These are phyloP conservation scores for Physocephala rufipes DNA, from an alignment of 2,888 invertebrate genomes.

Conservation along the genomic window DNA sequence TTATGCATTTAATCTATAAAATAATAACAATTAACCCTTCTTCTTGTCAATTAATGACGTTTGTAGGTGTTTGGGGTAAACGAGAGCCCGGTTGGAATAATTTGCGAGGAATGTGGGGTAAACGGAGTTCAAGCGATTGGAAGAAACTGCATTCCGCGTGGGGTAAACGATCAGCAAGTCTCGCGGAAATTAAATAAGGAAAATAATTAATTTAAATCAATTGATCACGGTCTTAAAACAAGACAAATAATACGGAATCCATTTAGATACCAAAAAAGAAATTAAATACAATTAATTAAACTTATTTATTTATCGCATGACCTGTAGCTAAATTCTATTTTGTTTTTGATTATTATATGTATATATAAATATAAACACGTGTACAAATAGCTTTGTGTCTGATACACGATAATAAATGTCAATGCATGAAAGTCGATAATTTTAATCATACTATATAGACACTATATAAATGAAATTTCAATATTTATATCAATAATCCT, in stretches of 20 bases:
- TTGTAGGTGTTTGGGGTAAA: conserved; percentile 78
- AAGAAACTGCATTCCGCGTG: conserved; percentile 64
- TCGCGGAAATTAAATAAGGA: conserved; percentile 40
- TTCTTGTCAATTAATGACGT: conserved; percentile 24
- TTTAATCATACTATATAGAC: not conserved
- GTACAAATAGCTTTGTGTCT: not conserved
- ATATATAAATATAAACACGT: conserved; percentile 7
- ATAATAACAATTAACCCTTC: conserved; percentile 1
- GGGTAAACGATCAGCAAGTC: conserved; percentile 60
- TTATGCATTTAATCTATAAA: conserved; percentile 15
- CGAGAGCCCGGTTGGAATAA: conserved; percentile 83
- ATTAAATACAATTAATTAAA: conserved; percentile 11
- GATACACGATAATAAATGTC: conserved; percentile 1
- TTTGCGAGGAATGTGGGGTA: conserved; percentile 82
- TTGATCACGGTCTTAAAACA: not conserved
- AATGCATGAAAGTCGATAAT: conserved; percentile 34
- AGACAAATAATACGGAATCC: not conserved
- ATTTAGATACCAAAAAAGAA: not conserved
- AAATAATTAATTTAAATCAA: too few relatives aligned
- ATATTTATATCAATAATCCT: not conserved
- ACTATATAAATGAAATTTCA: not conserved
- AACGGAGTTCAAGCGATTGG: conserved; percentile 67
- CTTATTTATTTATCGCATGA: not conserved
- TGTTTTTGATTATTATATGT: not conserved
- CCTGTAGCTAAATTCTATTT: not conserved